Evolutionary conservation across 2,113 vertebrate species (phyloP), one percentile per base, ranked within the genome.

Genomic region (Eidolon helvum): DNA sequence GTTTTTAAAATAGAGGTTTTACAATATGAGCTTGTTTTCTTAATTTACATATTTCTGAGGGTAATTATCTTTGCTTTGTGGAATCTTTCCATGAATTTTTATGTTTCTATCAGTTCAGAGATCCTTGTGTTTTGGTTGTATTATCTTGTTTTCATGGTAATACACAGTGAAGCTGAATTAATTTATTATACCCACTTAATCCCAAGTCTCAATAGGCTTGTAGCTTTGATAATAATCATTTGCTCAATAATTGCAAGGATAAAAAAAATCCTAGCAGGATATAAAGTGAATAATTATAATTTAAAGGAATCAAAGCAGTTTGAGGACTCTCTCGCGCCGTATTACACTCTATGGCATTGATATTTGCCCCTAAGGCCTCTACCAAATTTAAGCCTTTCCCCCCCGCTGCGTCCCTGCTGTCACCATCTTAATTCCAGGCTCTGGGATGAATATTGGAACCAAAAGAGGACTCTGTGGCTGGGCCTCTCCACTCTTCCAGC

Each of bases 101-200:
- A 65, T 90, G 40, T 80, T 91, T 59, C 21, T 74, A 26, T 92
- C 53, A 78, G 5, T 94, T 92, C 48, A 61, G 35, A 75, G 43
- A 63, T 71, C 35, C 61, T 86, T 28, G 35, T 61, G 18, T 95
- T 93, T 93, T 87, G 75, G 30, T 66, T 87, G 48, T 78, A 30
- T 95, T 88, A 87, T 65, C 71, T 94, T 48, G 66, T 94, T 97
- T 97, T 90, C 19, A 21, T 63, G 45, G 61, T 85, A 92, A 93
- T 88, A 90, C 3, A 78, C 7, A 55, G 24, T 79, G 71, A 94
- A 77, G 16, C 45, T 59, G 61, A 87, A 22, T 95, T 95, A 92
- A 94, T 93, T 94, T 90, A 43, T 83, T 84, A 65, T 63, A 92
- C n/a, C 21, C 26, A 63, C 57, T 93, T 92, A 72, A 86, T 97